phyloP scores from a whole-genome alignment of 1,140 invertebrate species.

The Eubasilissa regina region DNA sequence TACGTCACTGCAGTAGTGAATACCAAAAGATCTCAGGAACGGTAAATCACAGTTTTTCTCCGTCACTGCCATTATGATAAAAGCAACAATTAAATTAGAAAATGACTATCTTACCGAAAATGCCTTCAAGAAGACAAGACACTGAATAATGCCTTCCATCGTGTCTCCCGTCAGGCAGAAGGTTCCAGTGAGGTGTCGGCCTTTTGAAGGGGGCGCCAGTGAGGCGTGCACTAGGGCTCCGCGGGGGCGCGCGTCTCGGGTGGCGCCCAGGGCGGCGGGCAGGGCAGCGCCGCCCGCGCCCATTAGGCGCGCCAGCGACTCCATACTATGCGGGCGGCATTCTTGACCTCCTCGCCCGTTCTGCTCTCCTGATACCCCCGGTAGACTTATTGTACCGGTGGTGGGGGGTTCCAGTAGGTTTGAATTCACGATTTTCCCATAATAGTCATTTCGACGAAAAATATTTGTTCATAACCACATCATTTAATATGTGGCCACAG shows the following conservation, averaged over 20 bases:
- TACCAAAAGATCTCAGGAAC: no score
- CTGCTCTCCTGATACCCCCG: conserved; percentile 45
- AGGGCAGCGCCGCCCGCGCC: conserved; percentile 73
- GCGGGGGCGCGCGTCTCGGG: conserved; percentile 73
- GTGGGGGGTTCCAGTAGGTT: background rate
- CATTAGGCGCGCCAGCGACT: conserved; percentile 84
- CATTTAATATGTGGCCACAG: no score
- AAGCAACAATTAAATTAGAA: background rate
- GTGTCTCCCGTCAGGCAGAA: conserved; percentile 91
- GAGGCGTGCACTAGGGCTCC: conserved; percentile 84
- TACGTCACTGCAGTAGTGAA: no score
- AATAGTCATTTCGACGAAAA: no score
- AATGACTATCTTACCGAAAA: conserved; percentile 84
- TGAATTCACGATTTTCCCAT: no score
- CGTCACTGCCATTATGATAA: no score
- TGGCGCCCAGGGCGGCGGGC: conserved; percentile 77
- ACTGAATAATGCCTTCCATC: conserved; percentile 94
- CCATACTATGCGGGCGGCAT: conserved; percentile 71
- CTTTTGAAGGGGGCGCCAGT: conserved; percentile 81
- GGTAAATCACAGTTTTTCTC: no score
- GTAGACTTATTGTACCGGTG: conserved; percentile 42
- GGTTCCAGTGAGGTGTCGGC: conserved; percentile 86
- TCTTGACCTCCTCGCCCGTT: conserved; percentile 32
- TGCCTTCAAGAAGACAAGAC: conserved; percentile 91
- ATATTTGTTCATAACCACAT: no score